Conservation (phyloP, 2,888 invertebrate genomes). For the Pyrrhosoma nymphula region DNA sequence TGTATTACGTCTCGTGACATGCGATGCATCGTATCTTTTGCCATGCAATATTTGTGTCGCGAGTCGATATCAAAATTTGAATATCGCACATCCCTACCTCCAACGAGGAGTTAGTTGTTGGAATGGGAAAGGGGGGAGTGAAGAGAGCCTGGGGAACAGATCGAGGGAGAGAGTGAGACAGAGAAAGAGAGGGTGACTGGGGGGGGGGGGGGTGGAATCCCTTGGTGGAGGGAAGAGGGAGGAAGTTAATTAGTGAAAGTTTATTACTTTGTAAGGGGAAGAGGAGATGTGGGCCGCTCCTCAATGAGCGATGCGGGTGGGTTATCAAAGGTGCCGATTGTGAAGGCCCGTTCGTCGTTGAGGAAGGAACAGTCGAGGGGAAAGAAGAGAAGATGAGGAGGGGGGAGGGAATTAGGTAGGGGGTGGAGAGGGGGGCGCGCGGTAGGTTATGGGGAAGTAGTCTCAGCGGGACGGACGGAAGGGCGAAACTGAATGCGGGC, state of each 20-base stretch:
- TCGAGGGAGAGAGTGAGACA: neutral
- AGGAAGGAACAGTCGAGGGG: neutral
- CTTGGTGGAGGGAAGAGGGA: neutral
- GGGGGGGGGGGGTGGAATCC: neutral
- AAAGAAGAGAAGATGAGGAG: no score
- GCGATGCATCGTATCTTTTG: no score
- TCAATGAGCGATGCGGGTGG: constrained; percentile 32
- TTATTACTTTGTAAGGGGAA: neutral
- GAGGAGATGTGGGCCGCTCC: neutral
- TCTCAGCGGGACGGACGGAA: neutral
- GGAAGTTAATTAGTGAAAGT: constrained; percentile 35
- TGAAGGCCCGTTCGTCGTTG: neutral
- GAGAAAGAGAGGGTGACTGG: neutral
- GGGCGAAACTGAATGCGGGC: neutral
- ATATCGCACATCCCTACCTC: no score
- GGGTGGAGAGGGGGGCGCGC: neutral
- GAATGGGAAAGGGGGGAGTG: neutral
- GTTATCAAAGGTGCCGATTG: constrained; percentile 15
- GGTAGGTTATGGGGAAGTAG: neutral
- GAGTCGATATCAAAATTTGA: no score
- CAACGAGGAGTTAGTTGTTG: no score
- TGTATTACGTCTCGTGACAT: no score
- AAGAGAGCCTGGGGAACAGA: neutral
- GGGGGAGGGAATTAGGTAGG: no score
- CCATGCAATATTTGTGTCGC: no score